phyloP scores from a whole-genome alignment of 2,888 invertebrate genomes.

The Calliscelio sp. region DNA sequence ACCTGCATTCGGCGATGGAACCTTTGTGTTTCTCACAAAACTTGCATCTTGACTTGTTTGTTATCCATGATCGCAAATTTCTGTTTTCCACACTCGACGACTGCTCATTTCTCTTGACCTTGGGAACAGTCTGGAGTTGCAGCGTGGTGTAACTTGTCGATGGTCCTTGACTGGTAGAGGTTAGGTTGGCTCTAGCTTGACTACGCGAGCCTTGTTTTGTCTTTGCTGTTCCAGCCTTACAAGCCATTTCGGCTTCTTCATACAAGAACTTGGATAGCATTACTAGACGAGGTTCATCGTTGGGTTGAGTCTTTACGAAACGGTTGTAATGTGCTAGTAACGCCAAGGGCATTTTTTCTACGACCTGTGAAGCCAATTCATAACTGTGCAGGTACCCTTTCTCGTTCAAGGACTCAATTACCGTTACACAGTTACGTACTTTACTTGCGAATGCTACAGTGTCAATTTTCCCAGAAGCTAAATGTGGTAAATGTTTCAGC shows the following conservation, averaged over 20 bases:
- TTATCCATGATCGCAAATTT: too few species aligned
- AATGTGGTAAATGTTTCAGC: too few species aligned
- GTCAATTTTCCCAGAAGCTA: background rate
- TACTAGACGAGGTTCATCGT: background rate
- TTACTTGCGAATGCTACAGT: background rate
- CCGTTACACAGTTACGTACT: background rate
- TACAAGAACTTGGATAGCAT: background rate
- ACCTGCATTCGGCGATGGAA: too few species aligned
- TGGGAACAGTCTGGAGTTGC: too few species aligned
- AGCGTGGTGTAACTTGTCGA: too few species aligned
- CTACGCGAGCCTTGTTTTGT: too few species aligned
- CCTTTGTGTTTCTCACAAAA: too few species aligned
- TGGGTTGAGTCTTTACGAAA: background rate
- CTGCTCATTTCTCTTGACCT: too few species aligned
- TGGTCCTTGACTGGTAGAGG: too few species aligned
- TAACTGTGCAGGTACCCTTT: background rate
- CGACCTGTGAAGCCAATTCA: background rate
- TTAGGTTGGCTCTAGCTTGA: too few species aligned
- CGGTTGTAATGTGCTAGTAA: background rate
- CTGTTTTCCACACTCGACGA: too few species aligned
- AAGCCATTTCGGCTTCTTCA: constrained; percentile 11
- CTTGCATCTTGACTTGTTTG: too few species aligned
- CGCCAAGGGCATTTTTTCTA: background rate
- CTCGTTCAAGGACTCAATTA: background rate
- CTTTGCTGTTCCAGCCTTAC: background rate